phyloP scores from a whole-genome alignment of 2,888 invertebrate genomes.

The Athalia rosae region DNA sequence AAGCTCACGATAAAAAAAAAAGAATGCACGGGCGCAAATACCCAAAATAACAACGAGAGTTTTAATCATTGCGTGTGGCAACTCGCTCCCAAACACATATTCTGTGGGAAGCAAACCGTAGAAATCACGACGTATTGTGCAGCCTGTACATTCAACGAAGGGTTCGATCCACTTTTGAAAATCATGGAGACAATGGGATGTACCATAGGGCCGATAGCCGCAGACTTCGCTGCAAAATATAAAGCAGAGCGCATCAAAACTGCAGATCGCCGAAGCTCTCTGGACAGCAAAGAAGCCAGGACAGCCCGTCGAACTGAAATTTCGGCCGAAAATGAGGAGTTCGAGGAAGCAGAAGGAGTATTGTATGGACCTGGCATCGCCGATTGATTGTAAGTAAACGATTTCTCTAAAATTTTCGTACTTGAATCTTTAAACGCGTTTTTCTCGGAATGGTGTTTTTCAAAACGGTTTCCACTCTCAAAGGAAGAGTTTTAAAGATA shows the following conservation, averaged over 20 bases:
- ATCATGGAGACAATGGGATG: slow-evolving; percentile 51
- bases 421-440: slow-evolving; percentile 48
- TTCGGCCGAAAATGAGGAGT: slow-evolving; percentile 39
- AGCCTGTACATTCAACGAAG: slow-evolving; percentile 49
- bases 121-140: slow-evolving; percentile 49
- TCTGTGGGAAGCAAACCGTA: slow-evolving; percentile 45
- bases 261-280: slow-evolving; percentile 45
- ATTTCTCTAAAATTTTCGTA: slow-evolving; percentile 45
- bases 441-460: slow-evolving; percentile 50
- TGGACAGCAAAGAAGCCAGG: slow-evolving; percentile 47
- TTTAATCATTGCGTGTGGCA: slow-evolving; percentile 50
- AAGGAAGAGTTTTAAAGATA: neutral
- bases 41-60: slow-evolving; percentile 52
- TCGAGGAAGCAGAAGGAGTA: slow-evolving; percentile 49
- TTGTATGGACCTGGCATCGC: slow-evolving; percentile 52
- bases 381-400: slow-evolving; percentile 50
- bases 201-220: slow-evolving; percentile 47
- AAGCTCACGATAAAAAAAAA: slow-evolving; percentile 32
- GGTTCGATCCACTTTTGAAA: slow-evolving; percentile 49
- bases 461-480: slow-evolving; percentile 44
- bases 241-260: slow-evolving; percentile 46
- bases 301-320: slow-evolving; percentile 46
- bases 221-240: slow-evolving; percentile 36
- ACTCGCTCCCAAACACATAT: slow-evolving; percentile 49
- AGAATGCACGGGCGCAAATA: slow-evolving; percentile 48